These are phyloP conservation scores for Rhabdomys pumilio DNA, from an alignment of 2,797 vertebrate species.

Conservation along the genomic window DNA sequence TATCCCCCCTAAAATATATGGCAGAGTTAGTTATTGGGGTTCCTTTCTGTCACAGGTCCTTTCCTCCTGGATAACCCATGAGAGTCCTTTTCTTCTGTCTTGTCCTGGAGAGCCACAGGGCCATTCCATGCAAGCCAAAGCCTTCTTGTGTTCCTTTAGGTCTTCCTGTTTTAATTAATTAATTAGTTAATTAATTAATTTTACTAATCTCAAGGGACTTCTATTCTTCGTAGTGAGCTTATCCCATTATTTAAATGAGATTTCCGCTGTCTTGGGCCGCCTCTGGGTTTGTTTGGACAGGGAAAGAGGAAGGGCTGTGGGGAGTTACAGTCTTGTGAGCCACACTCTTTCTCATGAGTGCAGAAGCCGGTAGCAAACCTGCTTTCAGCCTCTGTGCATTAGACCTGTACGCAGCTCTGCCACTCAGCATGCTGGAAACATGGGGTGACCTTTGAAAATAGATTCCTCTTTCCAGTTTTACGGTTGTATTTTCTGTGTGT, in stretches of 20 bases:
- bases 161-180: neutral
- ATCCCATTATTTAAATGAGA: conserved; percentile 35
- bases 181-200: too few relatives aligned
- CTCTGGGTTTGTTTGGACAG: neutral
- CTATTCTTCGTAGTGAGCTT: neutral
- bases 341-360: neutral
- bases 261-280: neutral
- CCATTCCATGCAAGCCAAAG: neutral
- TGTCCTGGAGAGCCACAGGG: fast-evolving
- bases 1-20: neutral
- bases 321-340: neutral
- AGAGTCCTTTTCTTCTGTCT: too few relatives aligned
- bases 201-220: neutral
- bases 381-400: neutral
- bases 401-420: neutral
- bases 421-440: neutral
- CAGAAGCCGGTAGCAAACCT: neutral
- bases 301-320: neutral
- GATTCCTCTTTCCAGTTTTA: neutral
- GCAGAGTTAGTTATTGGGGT: neutral
- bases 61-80: fast-evolving
- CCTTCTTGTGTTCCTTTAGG: neutral
- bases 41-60: neutral
- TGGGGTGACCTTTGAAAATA: neutral
- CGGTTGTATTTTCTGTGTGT: neutral